Evolutionary conservation across 1,140 invertebrate species (phyloP).

Genomic region (Leptopilina clavipes): DNA sequence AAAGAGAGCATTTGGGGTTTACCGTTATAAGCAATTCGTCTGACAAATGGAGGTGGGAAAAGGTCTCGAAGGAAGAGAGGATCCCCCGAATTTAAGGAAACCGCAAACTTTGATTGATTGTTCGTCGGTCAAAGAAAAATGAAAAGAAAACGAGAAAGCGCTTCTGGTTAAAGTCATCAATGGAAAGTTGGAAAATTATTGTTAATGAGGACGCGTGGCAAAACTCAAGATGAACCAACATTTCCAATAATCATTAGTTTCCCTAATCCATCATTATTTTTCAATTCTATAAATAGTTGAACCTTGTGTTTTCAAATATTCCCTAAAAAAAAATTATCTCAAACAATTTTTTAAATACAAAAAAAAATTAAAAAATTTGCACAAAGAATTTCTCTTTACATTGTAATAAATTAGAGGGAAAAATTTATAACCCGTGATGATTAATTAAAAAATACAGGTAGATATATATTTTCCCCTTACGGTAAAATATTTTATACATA

Average conservation of each 20-base stretch:
- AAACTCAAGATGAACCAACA: slow-evolving; percentile 42
- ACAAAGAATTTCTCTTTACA: too few species aligned
- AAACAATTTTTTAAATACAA: too few species aligned
- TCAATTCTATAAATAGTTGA: too few species aligned
- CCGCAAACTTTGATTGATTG: slow-evolving; percentile 49
- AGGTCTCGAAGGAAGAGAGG: slow-evolving; percentile 40
- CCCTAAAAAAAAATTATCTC: too few species aligned
- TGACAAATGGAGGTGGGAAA: slow-evolving; percentile 58
- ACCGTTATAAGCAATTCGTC: slow-evolving; percentile 47
- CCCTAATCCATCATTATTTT: too few species aligned
- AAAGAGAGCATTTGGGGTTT: slow-evolving; percentile 41
- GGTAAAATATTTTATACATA: too few species aligned
- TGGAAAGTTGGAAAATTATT: slow-evolving; percentile 48
- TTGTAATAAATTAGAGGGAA: too few species aligned
- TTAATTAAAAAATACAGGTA: slow-evolving; percentile 55
- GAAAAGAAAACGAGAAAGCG: slow-evolving; percentile 38
- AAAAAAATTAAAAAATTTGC: too few species aligned
- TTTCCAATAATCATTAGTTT: too few species aligned
- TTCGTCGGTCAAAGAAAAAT: slow-evolving; percentile 31
- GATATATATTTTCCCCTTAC: slow-evolving; percentile 46
- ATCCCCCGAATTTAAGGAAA: slow-evolving; percentile 47
- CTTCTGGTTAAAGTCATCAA: slow-evolving; percentile 37
- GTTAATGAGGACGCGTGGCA: slow-evolving; percentile 64
- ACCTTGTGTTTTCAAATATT: too few species aligned
- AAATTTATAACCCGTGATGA: slow-evolving; percentile 41